Evolutionary conservation across 1,140 invertebrate species (phyloP).

Genomic region (Drosophila ercepeae): DNA sequence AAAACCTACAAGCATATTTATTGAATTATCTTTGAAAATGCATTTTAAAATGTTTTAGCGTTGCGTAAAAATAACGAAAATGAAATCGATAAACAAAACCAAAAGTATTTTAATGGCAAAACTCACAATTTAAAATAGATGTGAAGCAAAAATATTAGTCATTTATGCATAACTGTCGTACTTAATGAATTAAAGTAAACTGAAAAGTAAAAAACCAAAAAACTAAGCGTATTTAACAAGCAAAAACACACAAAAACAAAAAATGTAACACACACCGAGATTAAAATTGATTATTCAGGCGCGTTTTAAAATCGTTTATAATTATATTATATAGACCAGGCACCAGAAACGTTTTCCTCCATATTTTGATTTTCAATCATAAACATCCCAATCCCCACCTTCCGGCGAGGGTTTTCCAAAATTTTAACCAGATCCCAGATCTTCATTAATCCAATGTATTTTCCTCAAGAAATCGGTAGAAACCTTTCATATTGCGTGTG

Average conservation of each 20-base stretch:
- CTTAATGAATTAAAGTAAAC: slow-evolving; percentile 56
- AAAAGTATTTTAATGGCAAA: slow-evolving; percentile 66
- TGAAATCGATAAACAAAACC: slow-evolving; percentile 42
- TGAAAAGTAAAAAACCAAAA: slow-evolving; percentile 35
- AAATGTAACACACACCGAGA: slow-evolving; percentile 38
- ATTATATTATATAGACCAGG: not conserved
- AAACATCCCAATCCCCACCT: not conserved
- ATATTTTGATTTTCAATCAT: slow-evolving; percentile 10
- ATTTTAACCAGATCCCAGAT: not conserved
- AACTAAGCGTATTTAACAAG: slow-evolving; percentile 46
- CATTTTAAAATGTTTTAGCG: slow-evolving; percentile 80
- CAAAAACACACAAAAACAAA: slow-evolving; percentile 14
- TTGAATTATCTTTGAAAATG: slow-evolving; percentile 76
- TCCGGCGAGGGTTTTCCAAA: not conserved
- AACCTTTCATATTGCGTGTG: slow-evolving; percentile 25
- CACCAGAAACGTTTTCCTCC: slow-evolving; percentile 5
- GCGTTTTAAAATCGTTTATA: slow-evolving; percentile 19
- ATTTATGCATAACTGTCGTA: slow-evolving; percentile 76
- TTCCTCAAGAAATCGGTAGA: slow-evolving; percentile 24
- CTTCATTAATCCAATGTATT: slow-evolving; percentile 1
- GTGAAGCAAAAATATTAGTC: slow-evolving; percentile 68
- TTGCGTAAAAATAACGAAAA: slow-evolving; percentile 44
- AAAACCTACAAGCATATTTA: slow-evolving; percentile 59
- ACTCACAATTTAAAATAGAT: slow-evolving; percentile 45
- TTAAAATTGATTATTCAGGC: slow-evolving; percentile 21